Base-by-base conservation (phyloP, 1,140 invertebrate genomes). In the Drosophila nikananu region DNA sequence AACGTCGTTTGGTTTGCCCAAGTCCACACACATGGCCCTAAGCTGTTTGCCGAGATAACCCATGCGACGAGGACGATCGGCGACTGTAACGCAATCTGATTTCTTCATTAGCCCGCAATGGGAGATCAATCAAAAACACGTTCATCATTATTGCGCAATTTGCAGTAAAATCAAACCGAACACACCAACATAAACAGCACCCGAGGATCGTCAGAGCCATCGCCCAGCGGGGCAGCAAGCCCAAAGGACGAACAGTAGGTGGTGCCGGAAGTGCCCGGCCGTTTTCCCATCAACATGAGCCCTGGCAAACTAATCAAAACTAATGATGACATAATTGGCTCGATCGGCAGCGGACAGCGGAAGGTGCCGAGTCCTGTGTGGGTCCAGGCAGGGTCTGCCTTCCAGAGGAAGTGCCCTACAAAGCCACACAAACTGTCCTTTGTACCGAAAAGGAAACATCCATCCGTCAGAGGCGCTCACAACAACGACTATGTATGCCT, bases 251-350 rank as follows among this genome's bases (percentile, higher is more conserved):
- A 86, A 80, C 86, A 82, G 86, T 89, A 89, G 86, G 86, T 86
- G 86, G 86, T 90, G 86, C 86, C 86, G 86, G 86, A 90, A 90
- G 79, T 90, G 65, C 62, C 78, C 13, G 44, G 15, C 46, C 51
- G 71, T 74, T 61, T 89, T 89, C 86, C 74, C 86, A 89, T 89
- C 84, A 75, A 74, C 71, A 48, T 81, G 73, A 81, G 66, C 49
- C 64, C 80, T 30, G 9, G 74, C 68, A 73, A 71, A 86, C 71
- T 82, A 77, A 89, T 89, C 81, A 84, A 82, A 86, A 83, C 86
- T 90, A 90, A 90, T 90, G 86, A 90, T 90, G 86, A 86, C 86
- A 90, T 90, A 86, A 90, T 90, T 90, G 86, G 74, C 81, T 89
- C 78, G 68, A 81, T 86, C 54, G 60, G 23, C 48, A 68, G 39